Evolutionary conservation across 2,888 invertebrate species (phyloP).

Genomic region (Tubulanus polymorphus): DNA sequence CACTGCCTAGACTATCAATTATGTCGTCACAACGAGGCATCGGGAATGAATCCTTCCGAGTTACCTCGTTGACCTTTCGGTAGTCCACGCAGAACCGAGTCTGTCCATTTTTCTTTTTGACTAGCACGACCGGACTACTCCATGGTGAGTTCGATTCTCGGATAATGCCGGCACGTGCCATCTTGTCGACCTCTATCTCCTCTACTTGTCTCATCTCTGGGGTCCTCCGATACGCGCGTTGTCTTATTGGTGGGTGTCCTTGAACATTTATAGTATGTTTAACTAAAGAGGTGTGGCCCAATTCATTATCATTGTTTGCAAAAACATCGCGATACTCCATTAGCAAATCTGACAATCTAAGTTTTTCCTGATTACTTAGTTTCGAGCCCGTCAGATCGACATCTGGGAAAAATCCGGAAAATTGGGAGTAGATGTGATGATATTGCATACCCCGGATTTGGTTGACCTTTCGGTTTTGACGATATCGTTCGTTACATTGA

Average conservation of each 20-base stretch:
- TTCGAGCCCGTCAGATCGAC: neutral
- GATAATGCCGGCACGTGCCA: neutral
- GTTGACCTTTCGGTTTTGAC: no score
- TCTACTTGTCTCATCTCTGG: neutral
- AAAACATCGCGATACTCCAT: neutral
- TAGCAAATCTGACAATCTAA: neutral
- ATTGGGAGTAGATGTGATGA: neutral
- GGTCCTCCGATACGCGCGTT: neutral
- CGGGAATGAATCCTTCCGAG: neutral
- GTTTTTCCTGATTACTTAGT: neutral
- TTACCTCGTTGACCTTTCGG: neutral
- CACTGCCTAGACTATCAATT: neutral
- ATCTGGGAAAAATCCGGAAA: neutral
- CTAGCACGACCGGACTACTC: neutral
- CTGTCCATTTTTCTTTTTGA: neutral
- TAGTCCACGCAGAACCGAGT: neutral
- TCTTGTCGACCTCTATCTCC: neutral
- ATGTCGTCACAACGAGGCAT: neutral
- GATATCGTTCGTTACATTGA: neutral
- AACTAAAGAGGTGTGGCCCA: neutral
- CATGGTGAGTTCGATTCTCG: neutral
- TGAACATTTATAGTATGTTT: neutral
- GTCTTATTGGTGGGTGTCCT: neutral
- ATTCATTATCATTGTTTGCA: neutral
- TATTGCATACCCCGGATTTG: no score